Evolutionary conservation across 2,888 invertebrate genomes (phyloP).

Genomic region (Dasypogon diadema): DNA sequence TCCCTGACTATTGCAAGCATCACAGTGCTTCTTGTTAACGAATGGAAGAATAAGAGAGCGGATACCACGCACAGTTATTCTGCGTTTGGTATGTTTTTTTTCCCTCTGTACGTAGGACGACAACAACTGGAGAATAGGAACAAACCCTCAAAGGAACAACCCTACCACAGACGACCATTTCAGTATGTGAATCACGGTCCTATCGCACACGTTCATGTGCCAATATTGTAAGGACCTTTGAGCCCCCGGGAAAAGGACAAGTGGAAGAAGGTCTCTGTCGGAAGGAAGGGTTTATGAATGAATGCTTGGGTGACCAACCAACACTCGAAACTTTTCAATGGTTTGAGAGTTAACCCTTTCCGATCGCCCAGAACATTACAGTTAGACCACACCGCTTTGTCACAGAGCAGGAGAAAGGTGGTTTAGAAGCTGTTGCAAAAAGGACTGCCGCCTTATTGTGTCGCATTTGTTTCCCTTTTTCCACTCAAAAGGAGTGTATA

Average conservation of each 20-base stretch:
- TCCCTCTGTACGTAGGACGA: neutral
- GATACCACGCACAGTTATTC: constrained; percentile 28
- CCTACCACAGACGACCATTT: constrained; percentile 17
- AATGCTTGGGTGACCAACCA: constrained; percentile 54
- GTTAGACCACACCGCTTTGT: constrained; percentile 18
- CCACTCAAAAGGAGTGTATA: constrained; percentile 10
- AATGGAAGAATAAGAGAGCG: constrained; percentile 2
- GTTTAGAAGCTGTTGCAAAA: constrained; percentile 29
- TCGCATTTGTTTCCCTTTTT: constrained; percentile 49
- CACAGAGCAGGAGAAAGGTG: neutral
- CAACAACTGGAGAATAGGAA: constrained; percentile 7
- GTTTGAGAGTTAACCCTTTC: constrained; percentile 22
- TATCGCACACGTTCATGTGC: constrained; percentile 31
- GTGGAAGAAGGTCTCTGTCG: constrained; percentile 45
- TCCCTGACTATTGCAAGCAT: neutral
- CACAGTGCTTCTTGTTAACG: constrained; percentile 11
- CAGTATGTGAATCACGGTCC: constrained; percentile 29
- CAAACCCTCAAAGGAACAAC: constrained; percentile 18
- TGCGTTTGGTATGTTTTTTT: constrained; percentile 43
- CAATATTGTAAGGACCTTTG: constrained; percentile 49
- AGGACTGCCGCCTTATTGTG: constrained; percentile 50
- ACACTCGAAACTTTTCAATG: constrained; percentile 52
- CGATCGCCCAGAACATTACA: constrained; percentile 1
- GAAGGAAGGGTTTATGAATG: constrained; percentile 54
- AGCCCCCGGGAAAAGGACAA: constrained; percentile 50